Conservation (phyloP, 2,113 vertebrate genomes). For the Engraulis encrasicolus region DNA sequence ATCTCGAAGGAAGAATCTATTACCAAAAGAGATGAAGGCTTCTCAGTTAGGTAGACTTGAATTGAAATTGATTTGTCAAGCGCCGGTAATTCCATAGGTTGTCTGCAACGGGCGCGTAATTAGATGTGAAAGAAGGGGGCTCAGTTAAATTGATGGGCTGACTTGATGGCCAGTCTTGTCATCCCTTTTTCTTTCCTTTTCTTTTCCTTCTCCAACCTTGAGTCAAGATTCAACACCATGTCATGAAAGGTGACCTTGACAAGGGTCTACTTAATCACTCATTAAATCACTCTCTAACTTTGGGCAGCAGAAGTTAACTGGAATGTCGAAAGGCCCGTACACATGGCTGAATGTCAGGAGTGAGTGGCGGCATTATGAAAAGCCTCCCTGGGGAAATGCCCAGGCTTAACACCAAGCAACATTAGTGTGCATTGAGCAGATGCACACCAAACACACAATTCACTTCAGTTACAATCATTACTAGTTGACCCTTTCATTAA, state of each 20-base stretch:
- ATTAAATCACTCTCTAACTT: neutral
- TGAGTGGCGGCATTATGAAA: neutral
- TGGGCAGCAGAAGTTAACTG: neutral
- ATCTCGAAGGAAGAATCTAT: slow-evolving; percentile 52
- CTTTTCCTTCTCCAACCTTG: too few relatives aligned
- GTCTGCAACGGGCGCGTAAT: slow-evolving; percentile 33
- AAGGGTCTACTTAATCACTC: neutral
- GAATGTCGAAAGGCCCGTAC: neutral
- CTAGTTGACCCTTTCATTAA: neutral
- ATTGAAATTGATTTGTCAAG: slow-evolving; percentile 56
- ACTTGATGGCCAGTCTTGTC: slow-evolving; percentile 32
- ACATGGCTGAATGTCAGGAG: neutral
- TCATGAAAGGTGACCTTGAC: neutral
- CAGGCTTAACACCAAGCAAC: neutral
- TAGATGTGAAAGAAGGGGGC: slow-evolving; percentile 21
- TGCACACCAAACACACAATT: neutral
- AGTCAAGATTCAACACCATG: slow-evolving; percentile 5
- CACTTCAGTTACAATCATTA: neutral
- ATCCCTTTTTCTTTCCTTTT: neutral
- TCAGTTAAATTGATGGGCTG: slow-evolving; percentile 31
- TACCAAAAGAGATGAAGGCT: slow-evolving; percentile 45
- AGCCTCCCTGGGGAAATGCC: neutral
- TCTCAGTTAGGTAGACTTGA: slow-evolving; percentile 40
- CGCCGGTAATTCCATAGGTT: slow-evolving; percentile 33
- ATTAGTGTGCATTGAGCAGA: neutral